These are phyloP conservation scores for Kradibia gibbosae DNA, from an alignment of 1,140 invertebrate genomes.

Conservation along the genomic window DNA sequence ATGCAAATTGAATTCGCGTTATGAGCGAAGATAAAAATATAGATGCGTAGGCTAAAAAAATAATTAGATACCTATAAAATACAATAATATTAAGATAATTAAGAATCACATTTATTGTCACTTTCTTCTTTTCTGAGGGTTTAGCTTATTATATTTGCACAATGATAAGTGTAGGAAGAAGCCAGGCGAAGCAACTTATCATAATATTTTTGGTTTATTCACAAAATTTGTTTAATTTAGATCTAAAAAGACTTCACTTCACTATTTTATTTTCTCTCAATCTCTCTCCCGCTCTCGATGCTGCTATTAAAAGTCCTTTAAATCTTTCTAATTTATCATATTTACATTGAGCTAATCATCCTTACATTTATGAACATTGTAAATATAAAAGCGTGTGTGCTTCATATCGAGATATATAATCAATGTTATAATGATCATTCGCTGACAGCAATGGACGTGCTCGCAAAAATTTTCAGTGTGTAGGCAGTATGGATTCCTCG, in stretches of 20 bases:
- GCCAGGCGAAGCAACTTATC: conserved; percentile 59
- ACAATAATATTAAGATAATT: conserved; percentile 24
- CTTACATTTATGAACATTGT: conserved; percentile 27
- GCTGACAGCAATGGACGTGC: conserved; percentile 43
- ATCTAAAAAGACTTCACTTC: background rate
- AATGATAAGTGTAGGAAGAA: conserved; percentile 57
- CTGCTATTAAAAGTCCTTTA: conserved; percentile 38
- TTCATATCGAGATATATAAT: conserved; percentile 34
- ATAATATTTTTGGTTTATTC: conserved; percentile 17
- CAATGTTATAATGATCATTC: conserved; percentile 37
- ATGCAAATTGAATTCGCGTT: background rate
- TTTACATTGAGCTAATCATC: conserved; percentile 44
- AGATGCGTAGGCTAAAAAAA: conserved; percentile 20
- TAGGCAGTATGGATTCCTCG: conserved; percentile 3
- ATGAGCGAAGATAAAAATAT: conserved; percentile 1
- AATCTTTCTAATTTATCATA: conserved; percentile 32
- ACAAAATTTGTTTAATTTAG: background rate
- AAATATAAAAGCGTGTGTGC: conserved; percentile 32
- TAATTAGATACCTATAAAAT: conserved; percentile 19
- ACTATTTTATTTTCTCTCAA: conserved; percentile 22
- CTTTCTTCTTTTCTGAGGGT: conserved; percentile 34
- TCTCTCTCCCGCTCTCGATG: conserved; percentile 21
- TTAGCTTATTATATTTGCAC: conserved; percentile 35
- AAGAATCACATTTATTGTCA: conserved; percentile 36
- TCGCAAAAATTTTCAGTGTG: background rate